phyloP scores from a whole-genome alignment of 2,888 invertebrate genomes.

The Agrilus biguttatus region DNA sequence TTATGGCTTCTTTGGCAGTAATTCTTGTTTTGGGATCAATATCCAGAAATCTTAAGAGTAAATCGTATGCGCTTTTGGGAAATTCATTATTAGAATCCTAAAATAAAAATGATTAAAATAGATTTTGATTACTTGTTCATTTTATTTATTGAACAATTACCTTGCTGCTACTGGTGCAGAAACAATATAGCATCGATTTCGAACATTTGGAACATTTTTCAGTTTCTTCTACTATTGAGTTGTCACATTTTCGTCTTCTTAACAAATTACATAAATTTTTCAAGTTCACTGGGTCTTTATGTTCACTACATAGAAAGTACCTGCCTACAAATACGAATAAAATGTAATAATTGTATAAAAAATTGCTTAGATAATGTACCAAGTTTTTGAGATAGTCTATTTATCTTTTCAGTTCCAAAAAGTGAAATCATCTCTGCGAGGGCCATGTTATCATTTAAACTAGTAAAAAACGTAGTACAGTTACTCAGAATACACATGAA shows the following conservation, averaged over 20 bases:
- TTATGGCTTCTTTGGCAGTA: slow-evolving; percentile 57
- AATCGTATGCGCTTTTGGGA: slow-evolving; percentile 59
- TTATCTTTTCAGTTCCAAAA: slow-evolving; percentile 57
- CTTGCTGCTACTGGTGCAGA: slow-evolving; percentile 22
- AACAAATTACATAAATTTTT: slow-evolving; percentile 32
- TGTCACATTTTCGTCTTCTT: slow-evolving; percentile 21
- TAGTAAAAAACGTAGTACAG: slow-evolving; percentile 74
- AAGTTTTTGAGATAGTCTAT: slow-evolving; percentile 49
- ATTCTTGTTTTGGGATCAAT: slow-evolving; percentile 63
- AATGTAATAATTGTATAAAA: slow-evolving; percentile 4
- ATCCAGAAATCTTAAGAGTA: slow-evolving; percentile 57
- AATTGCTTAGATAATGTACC: slow-evolving; percentile 31
- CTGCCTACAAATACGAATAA: slow-evolving; percentile 27
- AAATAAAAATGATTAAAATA: not conserved
- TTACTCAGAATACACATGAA: slow-evolving; percentile 62
- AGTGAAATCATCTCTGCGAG: slow-evolving; percentile 70
- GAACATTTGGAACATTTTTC: slow-evolving; percentile 27
- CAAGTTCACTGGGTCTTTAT: slow-evolving; percentile 34
- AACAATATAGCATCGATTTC: slow-evolving; percentile 28
- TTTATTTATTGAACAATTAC: slow-evolving; percentile 1
- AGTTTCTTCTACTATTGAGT: slow-evolving; percentile 6
- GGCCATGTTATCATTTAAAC: slow-evolving; percentile 63
- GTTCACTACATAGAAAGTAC: slow-evolving; percentile 37
- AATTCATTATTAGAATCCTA: slow-evolving; percentile 28
- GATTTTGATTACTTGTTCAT: slow-evolving; percentile 5